phyloP scores from a whole-genome alignment of 2,113 vertebrate species.

The Sminthopsis crassicaudata region DNA sequence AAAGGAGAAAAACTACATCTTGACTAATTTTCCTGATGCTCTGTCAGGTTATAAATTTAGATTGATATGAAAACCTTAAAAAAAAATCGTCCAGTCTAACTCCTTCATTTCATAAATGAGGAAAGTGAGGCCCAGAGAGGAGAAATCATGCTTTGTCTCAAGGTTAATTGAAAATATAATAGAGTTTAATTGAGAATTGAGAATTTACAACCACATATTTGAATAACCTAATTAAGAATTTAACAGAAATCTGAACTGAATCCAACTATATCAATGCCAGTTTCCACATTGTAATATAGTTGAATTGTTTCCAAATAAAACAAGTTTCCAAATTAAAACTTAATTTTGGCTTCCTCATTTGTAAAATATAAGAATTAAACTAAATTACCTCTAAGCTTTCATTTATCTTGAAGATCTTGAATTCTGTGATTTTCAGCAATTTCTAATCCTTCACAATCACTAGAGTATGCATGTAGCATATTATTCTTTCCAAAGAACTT shows the following conservation, averaged over 20 bases:
- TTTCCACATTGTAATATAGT: background rate
- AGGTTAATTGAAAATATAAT: background rate
- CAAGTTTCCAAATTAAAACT: background rate
- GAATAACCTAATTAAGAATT: background rate
- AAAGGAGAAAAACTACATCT: background rate
- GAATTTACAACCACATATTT: background rate
- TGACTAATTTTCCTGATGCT: background rate
- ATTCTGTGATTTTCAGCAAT: background rate
- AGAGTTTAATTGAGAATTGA: background rate
- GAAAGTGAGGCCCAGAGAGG: background rate
- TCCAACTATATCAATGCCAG: background rate
- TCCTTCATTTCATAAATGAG: background rate
- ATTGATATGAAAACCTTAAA: background rate
- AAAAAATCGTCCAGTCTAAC: background rate
- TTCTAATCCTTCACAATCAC: background rate
- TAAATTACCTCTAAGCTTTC: background rate
- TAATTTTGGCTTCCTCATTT: background rate
- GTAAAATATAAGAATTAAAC: background rate
- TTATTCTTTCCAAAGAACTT: background rate
- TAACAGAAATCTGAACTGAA: background rate
- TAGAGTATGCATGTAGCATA: background rate
- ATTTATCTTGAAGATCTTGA: background rate
- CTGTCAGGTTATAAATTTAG: background rate
- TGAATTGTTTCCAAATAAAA: background rate
- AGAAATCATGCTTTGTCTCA: background rate